phyloP scores from a whole-genome alignment of 2,888 invertebrate species.

The Sepioteuthis lessoniana region DNA sequence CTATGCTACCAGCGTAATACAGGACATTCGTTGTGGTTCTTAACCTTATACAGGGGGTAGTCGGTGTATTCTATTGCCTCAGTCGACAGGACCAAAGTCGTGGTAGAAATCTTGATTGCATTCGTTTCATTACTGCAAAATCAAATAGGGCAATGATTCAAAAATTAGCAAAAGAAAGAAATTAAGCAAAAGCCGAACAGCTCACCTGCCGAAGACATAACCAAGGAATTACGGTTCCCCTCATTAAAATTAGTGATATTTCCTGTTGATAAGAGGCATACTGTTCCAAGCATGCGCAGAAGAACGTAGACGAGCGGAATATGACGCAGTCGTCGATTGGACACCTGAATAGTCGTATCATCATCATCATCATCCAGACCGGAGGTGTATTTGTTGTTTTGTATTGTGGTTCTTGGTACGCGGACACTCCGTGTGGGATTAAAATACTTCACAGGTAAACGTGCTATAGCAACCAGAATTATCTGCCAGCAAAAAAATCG shows the following conservation, averaged over 20 bases:
- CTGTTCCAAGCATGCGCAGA: slow-evolving; percentile 23
- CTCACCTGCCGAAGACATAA: background rate
- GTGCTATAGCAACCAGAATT: no score
- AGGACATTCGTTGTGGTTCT: no score
- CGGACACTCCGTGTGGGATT: no score
- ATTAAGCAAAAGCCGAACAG: background rate
- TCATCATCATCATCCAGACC: slow-evolving; percentile 24
- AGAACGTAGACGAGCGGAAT: background rate
- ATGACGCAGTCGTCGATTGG: background rate
- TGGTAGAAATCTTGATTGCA: no score
- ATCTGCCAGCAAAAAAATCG: no score
- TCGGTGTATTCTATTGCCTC: no score
- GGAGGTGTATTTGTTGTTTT: background rate
- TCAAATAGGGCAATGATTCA: background rate
- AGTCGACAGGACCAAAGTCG: no score
- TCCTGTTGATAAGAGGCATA: background rate
- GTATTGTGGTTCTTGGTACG: no score
- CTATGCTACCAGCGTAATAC: no score
- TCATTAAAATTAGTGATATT: background rate
- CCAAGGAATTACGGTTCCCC: background rate
- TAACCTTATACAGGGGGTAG: no score
- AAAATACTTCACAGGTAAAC: no score
- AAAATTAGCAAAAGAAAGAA: background rate
- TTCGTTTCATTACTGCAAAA: background rate
- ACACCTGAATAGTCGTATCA: slow-evolving; percentile 8